Evolutionary conservation across 2,113 vertebrate genomes (phyloP).

Genomic region (Ellobius talpinus): DNA sequence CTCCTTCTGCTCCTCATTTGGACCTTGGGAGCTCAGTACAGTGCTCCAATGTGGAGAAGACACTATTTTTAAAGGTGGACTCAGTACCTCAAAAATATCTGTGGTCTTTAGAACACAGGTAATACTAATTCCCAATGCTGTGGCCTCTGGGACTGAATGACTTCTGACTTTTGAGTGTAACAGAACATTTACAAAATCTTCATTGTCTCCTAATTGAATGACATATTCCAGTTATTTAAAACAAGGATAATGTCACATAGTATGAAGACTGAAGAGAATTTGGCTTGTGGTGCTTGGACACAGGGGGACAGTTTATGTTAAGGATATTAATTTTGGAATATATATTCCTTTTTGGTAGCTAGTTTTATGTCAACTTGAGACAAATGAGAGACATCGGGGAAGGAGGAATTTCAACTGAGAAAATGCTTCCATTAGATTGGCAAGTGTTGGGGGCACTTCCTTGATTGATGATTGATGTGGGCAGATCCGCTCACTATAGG

Average conservation of each 20-base stretch:
- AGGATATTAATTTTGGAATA: slow-evolving; percentile 46
- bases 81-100: neutral
- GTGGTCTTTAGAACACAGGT: neutral
- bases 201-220: neutral
- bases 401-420: no score
- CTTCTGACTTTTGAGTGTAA: neutral
- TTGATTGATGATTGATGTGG: neutral
- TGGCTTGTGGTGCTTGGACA: neutral
- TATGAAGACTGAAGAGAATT: neutral
- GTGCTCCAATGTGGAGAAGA: no score
- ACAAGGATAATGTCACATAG: neutral
- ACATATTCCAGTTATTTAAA: neutral
- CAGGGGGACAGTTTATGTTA: neutral
- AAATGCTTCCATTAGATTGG: neutral
- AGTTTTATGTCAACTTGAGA: neutral
- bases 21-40: no score
- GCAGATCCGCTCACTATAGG: neutral
- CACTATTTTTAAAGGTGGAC: neutral
- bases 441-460: neutral
- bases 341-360: neutral
- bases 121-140: neutral
- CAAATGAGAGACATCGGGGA: neutral
- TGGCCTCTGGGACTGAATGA: neutral
- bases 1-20: no score
- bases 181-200: neutral